Conservation (phyloP, 2,797 vertebrate species). For the Trachurus trachurus region DNA sequence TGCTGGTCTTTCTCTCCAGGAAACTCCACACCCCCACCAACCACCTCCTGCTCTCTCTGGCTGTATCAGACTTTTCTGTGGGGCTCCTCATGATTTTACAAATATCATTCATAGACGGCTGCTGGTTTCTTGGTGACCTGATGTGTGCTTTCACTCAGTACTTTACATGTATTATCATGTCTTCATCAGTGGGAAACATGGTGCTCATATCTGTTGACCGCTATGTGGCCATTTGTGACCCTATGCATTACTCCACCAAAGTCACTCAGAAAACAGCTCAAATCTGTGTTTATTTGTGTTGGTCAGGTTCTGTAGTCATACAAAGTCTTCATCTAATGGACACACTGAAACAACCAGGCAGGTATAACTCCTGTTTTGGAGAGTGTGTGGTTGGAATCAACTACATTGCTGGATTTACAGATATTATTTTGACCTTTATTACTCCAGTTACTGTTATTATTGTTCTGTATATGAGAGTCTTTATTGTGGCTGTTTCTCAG, state of each 20-base stretch:
- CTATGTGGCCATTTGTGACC: constrained; percentile 51
- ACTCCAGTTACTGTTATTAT: constrained; percentile 30
- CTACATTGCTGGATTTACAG: constrained; percentile 29
- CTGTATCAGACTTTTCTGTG: constrained; percentile 39
- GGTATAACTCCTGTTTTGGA: constrained; percentile 50
- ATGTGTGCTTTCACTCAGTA: constrained; percentile 39
- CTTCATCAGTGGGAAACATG: constrained; percentile 49
- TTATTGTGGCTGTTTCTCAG: constrained; percentile 62
- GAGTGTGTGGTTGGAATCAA: constrained; percentile 52
- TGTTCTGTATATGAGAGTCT: constrained; percentile 66
- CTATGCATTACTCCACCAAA: constrained; percentile 36
- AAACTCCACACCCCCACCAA: constrained; percentile 55
- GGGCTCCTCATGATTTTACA: constrained; percentile 40
- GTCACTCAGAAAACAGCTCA: constrained; percentile 22
- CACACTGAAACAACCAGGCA: constrained; percentile 38
- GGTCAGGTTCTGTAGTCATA: constrained; percentile 36
- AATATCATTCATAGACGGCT: constrained; percentile 5
- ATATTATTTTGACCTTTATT: constrained; percentile 38
- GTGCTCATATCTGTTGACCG: constrained; percentile 59
- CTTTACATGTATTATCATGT: constrained; percentile 19
- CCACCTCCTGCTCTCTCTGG: constrained; percentile 59
- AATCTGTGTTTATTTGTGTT: constrained; percentile 54
- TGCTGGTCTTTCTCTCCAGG: constrained; percentile 20
- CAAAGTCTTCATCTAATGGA: fast-evolving
- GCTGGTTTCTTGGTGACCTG: constrained; percentile 43